Percentiles rank a stretch among this genome's conserved stretches.
phyloP scores from a whole-genome alignment of 2,113 vertebrate genomes.

The Cyphomyrus plagiostoma region DNA sequence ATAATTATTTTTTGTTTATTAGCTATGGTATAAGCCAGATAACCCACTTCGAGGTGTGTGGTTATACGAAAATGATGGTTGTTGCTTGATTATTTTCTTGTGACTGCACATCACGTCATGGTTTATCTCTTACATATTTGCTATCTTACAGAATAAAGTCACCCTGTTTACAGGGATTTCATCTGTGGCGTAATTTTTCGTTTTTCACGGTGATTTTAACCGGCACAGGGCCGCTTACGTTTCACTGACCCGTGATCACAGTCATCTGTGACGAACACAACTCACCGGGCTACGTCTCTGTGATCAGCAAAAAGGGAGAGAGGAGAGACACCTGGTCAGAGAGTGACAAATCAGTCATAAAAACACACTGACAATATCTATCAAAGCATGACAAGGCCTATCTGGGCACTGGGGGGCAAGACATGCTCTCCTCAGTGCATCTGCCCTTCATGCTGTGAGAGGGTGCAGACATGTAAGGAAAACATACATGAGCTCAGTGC shows the following conservation, averaged over 20 bases:
- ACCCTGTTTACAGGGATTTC: neutral
- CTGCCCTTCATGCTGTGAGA: neutral
- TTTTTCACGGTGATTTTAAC: neutral
- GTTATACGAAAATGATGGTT: neutral
- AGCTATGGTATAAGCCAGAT: neutral
- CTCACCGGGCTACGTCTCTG: conserved; percentile 86
- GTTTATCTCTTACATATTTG: neutral
- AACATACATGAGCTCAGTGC: neutral
- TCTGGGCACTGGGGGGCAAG: neutral
- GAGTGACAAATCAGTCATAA: conserved; percentile 60
- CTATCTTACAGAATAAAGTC: neutral
- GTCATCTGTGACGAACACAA: neutral
- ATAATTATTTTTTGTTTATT: neutral
- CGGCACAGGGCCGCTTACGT: neutral
- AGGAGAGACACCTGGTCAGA: conserved; percentile 79
- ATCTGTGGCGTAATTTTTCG: neutral
- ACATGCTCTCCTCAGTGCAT: neutral
- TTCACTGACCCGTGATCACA: neutral
- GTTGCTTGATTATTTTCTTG: neutral
- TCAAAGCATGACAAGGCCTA: neutral
- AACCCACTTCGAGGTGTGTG: neutral
- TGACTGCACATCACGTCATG: neutral
- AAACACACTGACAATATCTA: neutral
- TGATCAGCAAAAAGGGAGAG: conserved; percentile 72
- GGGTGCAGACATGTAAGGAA: neutral